Evolutionary conservation across 2,888 invertebrate genomes (phyloP).

Genomic region (Tortrix viridana): DNA sequence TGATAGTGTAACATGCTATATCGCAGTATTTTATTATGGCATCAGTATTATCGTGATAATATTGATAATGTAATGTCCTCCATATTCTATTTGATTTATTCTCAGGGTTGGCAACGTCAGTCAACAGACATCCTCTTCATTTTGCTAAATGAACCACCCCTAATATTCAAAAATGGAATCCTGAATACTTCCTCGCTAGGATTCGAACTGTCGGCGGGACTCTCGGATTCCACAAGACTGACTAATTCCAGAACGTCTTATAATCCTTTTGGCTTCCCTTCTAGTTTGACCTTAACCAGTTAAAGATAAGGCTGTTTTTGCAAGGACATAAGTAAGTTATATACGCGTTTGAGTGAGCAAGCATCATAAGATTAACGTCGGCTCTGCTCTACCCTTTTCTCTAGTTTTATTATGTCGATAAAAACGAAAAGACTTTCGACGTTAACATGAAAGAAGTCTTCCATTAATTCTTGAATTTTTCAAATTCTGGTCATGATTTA

Average conservation of each 20-base stretch:
- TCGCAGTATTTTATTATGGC: too few species aligned
- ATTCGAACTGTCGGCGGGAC: neutral
- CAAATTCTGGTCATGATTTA: slow-evolving; percentile 33
- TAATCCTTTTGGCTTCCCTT: neutral
- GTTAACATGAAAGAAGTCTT: slow-evolving; percentile 22
- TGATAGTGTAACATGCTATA: too few species aligned
- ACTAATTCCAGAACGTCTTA: neutral
- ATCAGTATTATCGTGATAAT: too few species aligned
- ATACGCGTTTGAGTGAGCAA: neutral
- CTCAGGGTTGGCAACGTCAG: neutral
- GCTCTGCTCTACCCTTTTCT: slow-evolving; percentile 10
- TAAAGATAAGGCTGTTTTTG: neutral
- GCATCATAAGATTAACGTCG: slow-evolving; percentile 17
- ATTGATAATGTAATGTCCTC: too few species aligned
- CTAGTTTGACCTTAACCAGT: neutral
- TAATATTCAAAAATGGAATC: slow-evolving; percentile 26
- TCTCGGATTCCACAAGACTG: slow-evolving; percentile 8
- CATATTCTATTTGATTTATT: too few species aligned
- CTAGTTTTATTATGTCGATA: slow-evolving; percentile 25
- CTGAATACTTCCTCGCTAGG: slow-evolving; percentile 6
- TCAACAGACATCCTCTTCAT: slow-evolving; percentile 6
- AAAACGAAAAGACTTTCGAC: slow-evolving; percentile 25
- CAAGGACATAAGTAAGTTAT: neutral
- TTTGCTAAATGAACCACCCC: slow-evolving; percentile 18
- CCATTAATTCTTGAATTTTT: slow-evolving; percentile 27